A percentile compares a stretch with the other conserved stretches of the same genome.
phyloP scores from a whole-genome alignment of 2,113 vertebrate species.

The Phodopus roborovskii region DNA sequence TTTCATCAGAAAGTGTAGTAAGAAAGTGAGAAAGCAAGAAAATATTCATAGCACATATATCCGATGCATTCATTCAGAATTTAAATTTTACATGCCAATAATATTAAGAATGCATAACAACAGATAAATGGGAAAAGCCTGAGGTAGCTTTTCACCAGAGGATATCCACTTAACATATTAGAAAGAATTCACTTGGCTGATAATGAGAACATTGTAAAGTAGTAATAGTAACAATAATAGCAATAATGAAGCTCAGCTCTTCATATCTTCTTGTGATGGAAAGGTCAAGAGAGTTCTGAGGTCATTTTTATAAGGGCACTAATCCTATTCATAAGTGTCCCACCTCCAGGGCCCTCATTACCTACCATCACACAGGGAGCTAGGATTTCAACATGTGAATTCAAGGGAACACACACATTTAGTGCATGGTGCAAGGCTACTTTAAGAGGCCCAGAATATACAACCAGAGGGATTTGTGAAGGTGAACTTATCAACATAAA shows the following conservation, averaged over 20 bases:
- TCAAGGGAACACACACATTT: neutral
- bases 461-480: conserved; percentile 23
- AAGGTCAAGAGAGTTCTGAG: neutral
- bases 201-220: neutral
- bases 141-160: neutral
- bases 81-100: neutral
- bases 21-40: neutral
- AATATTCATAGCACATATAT: neutral
- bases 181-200: neutral
- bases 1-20: conserved; percentile 20
- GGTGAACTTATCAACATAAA: conserved; percentile 55
- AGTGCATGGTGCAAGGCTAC: neutral
- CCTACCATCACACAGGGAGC: neutral
- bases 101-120: neutral
- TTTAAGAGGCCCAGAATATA: neutral
- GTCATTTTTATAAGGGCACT: neutral
- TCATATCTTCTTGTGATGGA: neutral
- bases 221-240: neutral
- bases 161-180: neutral
- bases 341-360: neutral
- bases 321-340: neutral
- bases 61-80: neutral
- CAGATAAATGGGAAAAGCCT: neutral
- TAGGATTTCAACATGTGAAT: neutral
- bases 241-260: no score